Evolutionary conservation across 1,140 invertebrate genomes (phyloP).

Genomic region (Tetragonula clypearis): DNA sequence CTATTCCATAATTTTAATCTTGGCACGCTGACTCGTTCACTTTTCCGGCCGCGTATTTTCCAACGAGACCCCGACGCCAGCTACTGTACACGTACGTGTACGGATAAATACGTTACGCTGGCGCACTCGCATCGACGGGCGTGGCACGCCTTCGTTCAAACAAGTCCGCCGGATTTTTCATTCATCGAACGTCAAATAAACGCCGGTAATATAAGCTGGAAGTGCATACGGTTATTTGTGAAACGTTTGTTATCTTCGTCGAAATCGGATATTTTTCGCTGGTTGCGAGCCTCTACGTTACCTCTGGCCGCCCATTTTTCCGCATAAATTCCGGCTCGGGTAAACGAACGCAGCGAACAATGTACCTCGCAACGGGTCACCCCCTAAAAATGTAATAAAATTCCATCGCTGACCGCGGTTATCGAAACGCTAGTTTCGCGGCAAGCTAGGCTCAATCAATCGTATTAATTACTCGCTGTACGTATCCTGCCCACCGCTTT

Average conservation of each 20-base stretch:
- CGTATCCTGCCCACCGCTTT: neutral
- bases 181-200: conserved; percentile 31
- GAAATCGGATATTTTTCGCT: conserved; percentile 5
- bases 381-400: conserved; percentile 41
- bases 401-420: neutral
- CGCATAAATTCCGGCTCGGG: conserved; percentile 5
- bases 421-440: conserved; percentile 4
- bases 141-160: neutral
- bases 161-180: conserved; percentile 28
- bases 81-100: neutral
- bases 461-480: conserved; percentile 42
- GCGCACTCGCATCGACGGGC: neutral
- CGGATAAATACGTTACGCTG: too few relatives aligned
- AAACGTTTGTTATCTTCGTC: conserved; percentile 23
- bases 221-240: conserved; percentile 30
- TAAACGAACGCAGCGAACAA: conserved; percentile 14
- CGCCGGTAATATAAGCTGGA: conserved; percentile 21
- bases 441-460: conserved; percentile 29
- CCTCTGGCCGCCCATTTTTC: neutral
- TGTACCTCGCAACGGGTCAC: neutral
- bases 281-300: neutral
- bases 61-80: neutral
- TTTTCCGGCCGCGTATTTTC: neutral
- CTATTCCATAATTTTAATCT: neutral
- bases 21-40: neutral